phyloP scores from a whole-genome alignment of 2,888 invertebrate genomes.

The Anarsia innoxiella region DNA sequence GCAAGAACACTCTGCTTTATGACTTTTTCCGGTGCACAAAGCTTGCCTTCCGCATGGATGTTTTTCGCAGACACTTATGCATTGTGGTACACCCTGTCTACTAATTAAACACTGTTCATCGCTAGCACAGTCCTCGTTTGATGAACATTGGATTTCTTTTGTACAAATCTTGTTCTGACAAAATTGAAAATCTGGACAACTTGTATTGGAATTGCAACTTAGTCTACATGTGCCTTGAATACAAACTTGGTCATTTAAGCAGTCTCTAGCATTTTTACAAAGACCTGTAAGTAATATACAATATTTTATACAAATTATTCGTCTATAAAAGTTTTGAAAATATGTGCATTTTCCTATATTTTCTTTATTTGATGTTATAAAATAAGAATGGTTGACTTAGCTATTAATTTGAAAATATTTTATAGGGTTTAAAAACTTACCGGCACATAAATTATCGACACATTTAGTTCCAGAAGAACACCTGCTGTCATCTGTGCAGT shows the following conservation, averaged over 20 bases:
- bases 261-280: slow-evolving; percentile 88
- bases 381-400: too few species aligned
- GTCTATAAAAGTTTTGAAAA: too few species aligned
- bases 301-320: neutral
- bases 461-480: slow-evolving; percentile 91
- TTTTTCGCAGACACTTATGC: slow-evolving; percentile 83
- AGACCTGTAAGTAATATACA: slow-evolving; percentile 61
- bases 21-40: slow-evolving; percentile 82
- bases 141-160: slow-evolving; percentile 84
- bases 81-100: slow-evolving; percentile 83
- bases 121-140: slow-evolving; percentile 82
- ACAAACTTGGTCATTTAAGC: slow-evolving; percentile 89
- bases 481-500: slow-evolving; percentile 86
- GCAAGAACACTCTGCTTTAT: slow-evolving; percentile 85
- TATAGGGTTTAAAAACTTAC: too few species aligned
- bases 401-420: neutral
- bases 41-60: slow-evolving; percentile 88
- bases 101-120: slow-evolving; percentile 82
- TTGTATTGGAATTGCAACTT: slow-evolving; percentile 85
- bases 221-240: slow-evolving; percentile 90
- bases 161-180: slow-evolving; percentile 90
- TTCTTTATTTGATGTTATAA: too few species aligned
- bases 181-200: slow-evolving; percentile 90
- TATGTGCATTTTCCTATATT: too few species aligned
- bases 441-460: slow-evolving; percentile 85